Evolutionary conservation across 2,888 invertebrate species (phyloP).

Genomic region (Balanococcus diminutus): DNA sequence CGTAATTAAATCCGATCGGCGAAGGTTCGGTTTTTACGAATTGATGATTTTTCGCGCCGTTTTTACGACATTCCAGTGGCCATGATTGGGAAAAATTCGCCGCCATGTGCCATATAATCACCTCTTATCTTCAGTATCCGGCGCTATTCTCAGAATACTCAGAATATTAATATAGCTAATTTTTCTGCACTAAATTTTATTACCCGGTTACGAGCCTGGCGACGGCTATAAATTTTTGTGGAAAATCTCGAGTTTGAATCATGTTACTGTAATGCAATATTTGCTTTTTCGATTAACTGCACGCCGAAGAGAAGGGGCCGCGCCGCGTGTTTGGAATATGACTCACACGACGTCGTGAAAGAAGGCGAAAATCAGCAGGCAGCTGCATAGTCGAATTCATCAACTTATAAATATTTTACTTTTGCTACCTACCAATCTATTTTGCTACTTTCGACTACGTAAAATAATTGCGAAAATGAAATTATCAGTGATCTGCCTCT

Average conservation of each 20-base stretch:
- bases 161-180: not conserved
- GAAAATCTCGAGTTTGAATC: not conserved
- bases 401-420: not conserved
- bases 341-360: not conserved
- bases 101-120: not conserved
- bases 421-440: not conserved
- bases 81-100: not conserved
- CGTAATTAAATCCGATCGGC: not conserved
- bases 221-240: not conserved
- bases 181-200: not conserved
- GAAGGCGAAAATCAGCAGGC: not conserved
- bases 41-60: slow-evolving; percentile 16
- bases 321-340: not conserved
- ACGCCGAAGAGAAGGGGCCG: not conserved
- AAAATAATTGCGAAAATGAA: not conserved
- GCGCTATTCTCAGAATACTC: not conserved
- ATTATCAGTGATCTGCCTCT: not conserved
- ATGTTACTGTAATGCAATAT: not conserved
- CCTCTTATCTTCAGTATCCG: not conserved
- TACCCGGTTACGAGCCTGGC: not conserved
- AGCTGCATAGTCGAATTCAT: not conserved
- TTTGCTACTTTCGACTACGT: not conserved
- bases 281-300: slow-evolving; percentile 6
- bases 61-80: not conserved
- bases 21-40: not conserved